Percentiles rank a stretch among this genome's conserved stretches.
Evolutionary conservation across 2,797 vertebrate species (phyloP).

Genomic region (Sarcophilus harrisii): DNA sequence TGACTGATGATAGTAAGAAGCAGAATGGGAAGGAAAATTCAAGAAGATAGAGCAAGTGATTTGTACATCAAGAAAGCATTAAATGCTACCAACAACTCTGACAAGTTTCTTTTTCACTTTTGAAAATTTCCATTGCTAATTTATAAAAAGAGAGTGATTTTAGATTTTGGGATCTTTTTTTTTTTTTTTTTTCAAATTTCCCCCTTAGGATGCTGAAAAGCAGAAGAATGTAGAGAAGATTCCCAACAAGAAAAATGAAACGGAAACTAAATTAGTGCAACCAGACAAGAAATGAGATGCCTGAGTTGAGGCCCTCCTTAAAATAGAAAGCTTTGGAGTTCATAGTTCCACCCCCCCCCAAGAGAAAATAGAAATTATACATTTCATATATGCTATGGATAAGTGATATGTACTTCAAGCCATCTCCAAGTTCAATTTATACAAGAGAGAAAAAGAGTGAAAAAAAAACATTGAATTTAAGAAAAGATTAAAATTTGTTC

Average conservation of each 20-base stretch:
- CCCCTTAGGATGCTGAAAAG: no score
- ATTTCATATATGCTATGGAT: no score
- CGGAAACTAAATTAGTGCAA: no score
- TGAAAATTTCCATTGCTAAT: background rate
- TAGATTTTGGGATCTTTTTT: background rate
- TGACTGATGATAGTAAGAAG: background rate
- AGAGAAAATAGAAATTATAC: no score
- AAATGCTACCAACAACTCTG: background rate
- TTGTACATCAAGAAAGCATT: background rate
- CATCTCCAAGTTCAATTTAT: background rate
- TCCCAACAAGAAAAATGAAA: no score
- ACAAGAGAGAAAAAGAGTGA: slow-evolving; percentile 29
- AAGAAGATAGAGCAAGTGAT: background rate
- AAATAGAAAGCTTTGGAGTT: no score
- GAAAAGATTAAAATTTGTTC: background rate
- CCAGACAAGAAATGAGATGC: no score
- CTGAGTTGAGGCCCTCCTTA: no score
- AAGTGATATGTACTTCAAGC: slow-evolving; percentile 8
- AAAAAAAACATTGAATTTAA: slow-evolving; percentile 12
- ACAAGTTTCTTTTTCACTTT: background rate
- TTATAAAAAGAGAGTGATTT: background rate
- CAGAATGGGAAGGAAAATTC: background rate
- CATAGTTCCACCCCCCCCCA: no score
- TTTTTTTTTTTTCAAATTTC: background rate
- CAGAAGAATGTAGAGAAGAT: no score